phyloP scores from a whole-genome alignment of 2,888 invertebrate species.

The Sthenelais limicola region DNA sequence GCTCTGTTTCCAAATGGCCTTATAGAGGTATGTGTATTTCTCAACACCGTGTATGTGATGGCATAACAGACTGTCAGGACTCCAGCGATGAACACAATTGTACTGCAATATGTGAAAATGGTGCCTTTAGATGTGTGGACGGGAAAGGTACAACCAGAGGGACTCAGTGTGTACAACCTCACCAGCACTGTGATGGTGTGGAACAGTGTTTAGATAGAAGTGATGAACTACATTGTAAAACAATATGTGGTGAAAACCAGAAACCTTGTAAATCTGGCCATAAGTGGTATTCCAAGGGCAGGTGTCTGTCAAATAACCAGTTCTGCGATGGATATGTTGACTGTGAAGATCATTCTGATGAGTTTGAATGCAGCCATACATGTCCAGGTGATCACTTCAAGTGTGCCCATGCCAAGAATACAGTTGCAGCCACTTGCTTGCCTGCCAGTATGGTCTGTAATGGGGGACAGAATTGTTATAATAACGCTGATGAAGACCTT shows the following conservation, averaged over 20 bases:
- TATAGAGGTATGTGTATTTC: slow-evolving; percentile 41
- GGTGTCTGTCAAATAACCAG: background rate
- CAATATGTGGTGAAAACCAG: background rate
- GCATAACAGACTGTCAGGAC: slow-evolving; percentile 45
- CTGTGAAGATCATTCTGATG: slow-evolving; percentile 35
- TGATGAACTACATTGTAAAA: slow-evolving; percentile 34
- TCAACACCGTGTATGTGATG: slow-evolving; percentile 37
- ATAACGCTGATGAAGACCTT: slow-evolving; percentile 6
- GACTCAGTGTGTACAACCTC: slow-evolving; percentile 3
- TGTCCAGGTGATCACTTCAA: slow-evolving; percentile 7
- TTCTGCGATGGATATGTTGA: slow-evolving; percentile 34
- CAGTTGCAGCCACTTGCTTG: slow-evolving; percentile 18
- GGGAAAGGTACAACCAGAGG: background rate
- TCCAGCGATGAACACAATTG: slow-evolving; percentile 41
- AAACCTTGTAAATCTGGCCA: background rate
- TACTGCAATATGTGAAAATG: slow-evolving; percentile 28
- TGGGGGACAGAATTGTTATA: slow-evolving; percentile 7
- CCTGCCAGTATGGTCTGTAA: slow-evolving; percentile 9
- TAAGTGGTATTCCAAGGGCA: slow-evolving; percentile 22
- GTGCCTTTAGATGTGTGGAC: slow-evolving; percentile 32
- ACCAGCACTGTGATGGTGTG: slow-evolving; percentile 25
- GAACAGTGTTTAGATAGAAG: slow-evolving; percentile 14
- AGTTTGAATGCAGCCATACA: background rate
- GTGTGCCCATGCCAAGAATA: slow-evolving; percentile 16
- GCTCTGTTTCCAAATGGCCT: slow-evolving; percentile 28